Base-by-base conservation (phyloP, 2,113 vertebrate species). In the Anthoscopus minutus region DNA sequence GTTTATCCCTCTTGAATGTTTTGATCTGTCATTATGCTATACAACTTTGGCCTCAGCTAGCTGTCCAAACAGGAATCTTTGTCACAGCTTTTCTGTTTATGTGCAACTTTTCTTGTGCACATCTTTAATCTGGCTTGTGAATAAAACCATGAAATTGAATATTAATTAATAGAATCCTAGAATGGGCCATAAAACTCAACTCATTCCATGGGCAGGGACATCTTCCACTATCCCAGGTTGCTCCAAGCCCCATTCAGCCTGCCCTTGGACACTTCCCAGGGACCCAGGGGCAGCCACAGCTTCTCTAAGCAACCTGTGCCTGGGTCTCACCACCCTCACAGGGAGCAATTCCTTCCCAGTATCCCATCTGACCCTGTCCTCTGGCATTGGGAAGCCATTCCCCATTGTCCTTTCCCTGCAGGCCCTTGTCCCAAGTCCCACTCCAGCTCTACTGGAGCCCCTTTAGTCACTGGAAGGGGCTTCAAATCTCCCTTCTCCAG, bases 161-260 rank as follows among this genome's bases (percentile, higher is more conserved):
- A 15, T 50, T 31, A 77, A 25, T 61, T 61, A 13, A 15, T 7
- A 33, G 57, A 33, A 25, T 33, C 13, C 21, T 27, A 19, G 35
- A 50, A 40, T 15, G 57, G 35, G 7, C 16, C 4, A 40, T 27
- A 40, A 25, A 33, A 16, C 28, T 17, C 17, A 40, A 61, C 17
- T 50, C 35, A 25, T 77, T 61, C 57, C 28, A 21, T 9, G 17
- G 28, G 22, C n/a, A 48, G 15, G 44, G 44, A 31, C 44, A 76
- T 16, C 27, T 48, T 33, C 44, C 22, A 33, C 22, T 38, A 11
- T 0, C 44, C n/a, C 15, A 37, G 42, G 25, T 1, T 47, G 25
- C 5, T 47, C 20, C 42, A 58, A 47, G 20, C 27, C 44, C 11
- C 0, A 2, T 38, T 21, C 28, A 48, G 0, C 1, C 21, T 48